These are phyloP conservation scores for Galendromus occidentalis DNA, from an alignment of 1,140 invertebrate genomes.

Conservation along the genomic window DNA sequence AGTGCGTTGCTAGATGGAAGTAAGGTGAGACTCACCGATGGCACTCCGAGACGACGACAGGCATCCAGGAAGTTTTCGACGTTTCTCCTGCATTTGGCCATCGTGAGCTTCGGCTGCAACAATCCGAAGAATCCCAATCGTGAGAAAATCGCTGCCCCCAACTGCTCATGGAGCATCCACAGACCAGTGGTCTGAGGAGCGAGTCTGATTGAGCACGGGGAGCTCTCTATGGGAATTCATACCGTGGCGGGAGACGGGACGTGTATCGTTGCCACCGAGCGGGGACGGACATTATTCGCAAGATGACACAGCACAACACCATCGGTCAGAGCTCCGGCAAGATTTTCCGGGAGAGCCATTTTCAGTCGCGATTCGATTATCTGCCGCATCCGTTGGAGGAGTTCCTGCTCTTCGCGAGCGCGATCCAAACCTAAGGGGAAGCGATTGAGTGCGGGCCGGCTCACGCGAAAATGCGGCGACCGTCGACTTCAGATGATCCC, in stretches of 20 bases:
- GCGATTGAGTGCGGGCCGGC: no score
- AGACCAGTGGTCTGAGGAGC: no score
- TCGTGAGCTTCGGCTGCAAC: conserved; percentile 68
- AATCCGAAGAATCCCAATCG: conserved; percentile 17
- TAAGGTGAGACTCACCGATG: conserved; percentile 50
- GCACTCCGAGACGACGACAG: conserved; percentile 72
- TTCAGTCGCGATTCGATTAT: conserved; percentile 71
- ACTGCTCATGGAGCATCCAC: no score
- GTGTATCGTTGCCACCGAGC: conserved; percentile 75
- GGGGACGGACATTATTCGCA: conserved; percentile 68
- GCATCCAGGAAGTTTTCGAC: conserved; percentile 88
- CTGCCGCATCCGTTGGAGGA: conserved; percentile 63
- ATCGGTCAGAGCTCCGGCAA: conserved; percentile 63
- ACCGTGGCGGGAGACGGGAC: conserved; percentile 83
- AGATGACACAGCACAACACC: conserved; percentile 82
- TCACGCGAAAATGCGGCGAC: no score
- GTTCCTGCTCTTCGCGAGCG: conserved; percentile 64
- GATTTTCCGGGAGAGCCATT: conserved; percentile 63
- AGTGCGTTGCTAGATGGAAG: no score
- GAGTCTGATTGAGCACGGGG: neutral
- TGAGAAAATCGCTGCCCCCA: neutral
- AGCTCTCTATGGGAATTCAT: conserved; percentile 28
- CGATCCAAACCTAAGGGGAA: conserved; percentile 49
- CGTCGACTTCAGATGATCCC: no score
- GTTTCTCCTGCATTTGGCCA: conserved; percentile 76